Conservation (phyloP, 1,140 invertebrate species). For the Leptestheria dahalacensis region DNA sequence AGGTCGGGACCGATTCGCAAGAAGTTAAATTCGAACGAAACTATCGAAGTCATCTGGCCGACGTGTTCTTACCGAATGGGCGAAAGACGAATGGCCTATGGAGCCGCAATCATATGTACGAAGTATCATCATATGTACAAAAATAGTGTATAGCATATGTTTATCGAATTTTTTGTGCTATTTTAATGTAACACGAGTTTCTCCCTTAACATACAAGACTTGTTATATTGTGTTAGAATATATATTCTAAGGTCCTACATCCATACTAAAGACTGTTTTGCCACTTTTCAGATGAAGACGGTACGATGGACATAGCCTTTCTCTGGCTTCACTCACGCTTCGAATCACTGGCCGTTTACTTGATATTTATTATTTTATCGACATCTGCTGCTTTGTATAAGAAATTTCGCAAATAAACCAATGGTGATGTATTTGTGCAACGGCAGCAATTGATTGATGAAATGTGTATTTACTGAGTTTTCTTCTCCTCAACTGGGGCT, state of each 20-base stretch:
- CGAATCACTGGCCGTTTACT: background rate
- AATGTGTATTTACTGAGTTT: background rate
- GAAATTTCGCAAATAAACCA: no score
- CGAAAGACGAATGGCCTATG: slow-evolving; percentile 62
- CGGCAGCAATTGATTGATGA: no score
- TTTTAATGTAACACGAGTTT: no score
- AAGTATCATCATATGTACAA: slow-evolving; percentile 11
- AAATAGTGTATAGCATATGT: background rate
- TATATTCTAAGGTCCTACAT: background rate
- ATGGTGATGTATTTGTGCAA: no score
- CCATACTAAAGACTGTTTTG: background rate
- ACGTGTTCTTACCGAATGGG: slow-evolving; percentile 93
- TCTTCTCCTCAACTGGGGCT: background rate
- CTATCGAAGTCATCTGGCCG: slow-evolving; percentile 74
- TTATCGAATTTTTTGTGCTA: no score
- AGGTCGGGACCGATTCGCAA: background rate
- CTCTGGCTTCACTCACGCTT: slow-evolving; percentile 6
- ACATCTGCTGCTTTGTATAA: no score
- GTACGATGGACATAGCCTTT: background rate
- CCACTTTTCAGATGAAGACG: background rate
- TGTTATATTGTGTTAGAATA: no score
- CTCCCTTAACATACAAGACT: no score
- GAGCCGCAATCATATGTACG: slow-evolving; percentile 63
- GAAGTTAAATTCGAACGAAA: slow-evolving; percentile 19
- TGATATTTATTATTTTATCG: background rate